Evolutionary conservation across 2,888 invertebrate genomes (phyloP).

Genomic region (Drosophila acutilabella): DNA sequence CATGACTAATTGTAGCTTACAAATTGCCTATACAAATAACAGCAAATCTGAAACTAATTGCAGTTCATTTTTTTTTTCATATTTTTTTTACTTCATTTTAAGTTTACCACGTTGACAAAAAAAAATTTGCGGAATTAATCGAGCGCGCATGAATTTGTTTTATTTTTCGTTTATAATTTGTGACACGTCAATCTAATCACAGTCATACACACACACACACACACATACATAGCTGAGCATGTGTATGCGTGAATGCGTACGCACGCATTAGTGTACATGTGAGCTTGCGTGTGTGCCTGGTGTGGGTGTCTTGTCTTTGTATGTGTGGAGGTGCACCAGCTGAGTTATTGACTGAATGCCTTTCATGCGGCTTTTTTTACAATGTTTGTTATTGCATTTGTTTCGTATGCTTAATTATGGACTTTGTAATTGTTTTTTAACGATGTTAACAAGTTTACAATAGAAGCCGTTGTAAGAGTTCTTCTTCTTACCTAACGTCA

Average conservation of each 20-base stretch:
- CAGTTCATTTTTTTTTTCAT: background rate
- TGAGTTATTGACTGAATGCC: slow-evolving; percentile 26
- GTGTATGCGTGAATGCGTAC: slow-evolving; percentile 12
- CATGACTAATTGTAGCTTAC: slow-evolving; percentile 7
- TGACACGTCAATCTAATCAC: slow-evolving; percentile 64
- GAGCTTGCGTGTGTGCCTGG: slow-evolving; percentile 2
- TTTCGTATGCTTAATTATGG: slow-evolving; percentile 6
- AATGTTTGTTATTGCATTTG: slow-evolving; percentile 16
- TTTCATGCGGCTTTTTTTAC: slow-evolving; percentile 30
- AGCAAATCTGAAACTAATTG: background rate
- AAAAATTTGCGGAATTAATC: slow-evolving; percentile 35
- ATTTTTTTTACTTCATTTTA: slow-evolving; percentile 11
- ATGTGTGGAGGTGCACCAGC: slow-evolving; percentile 35
- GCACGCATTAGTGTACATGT: background rate
- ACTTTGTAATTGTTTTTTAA: background rate
- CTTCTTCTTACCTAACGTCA: slow-evolving; percentile 90
- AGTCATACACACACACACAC: slow-evolving; percentile 5
- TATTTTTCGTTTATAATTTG: slow-evolving; percentile 10
- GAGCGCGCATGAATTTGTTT: slow-evolving; percentile 34
- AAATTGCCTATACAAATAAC: background rate
- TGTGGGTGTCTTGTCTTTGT: background rate
- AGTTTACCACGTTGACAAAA: slow-evolving; percentile 45
- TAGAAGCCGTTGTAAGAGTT: background rate
- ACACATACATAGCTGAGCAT: background rate
- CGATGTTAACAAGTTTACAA: background rate